Conservation (phyloP, 2,113 vertebrate species). For the Arenaria interpres region DNA sequence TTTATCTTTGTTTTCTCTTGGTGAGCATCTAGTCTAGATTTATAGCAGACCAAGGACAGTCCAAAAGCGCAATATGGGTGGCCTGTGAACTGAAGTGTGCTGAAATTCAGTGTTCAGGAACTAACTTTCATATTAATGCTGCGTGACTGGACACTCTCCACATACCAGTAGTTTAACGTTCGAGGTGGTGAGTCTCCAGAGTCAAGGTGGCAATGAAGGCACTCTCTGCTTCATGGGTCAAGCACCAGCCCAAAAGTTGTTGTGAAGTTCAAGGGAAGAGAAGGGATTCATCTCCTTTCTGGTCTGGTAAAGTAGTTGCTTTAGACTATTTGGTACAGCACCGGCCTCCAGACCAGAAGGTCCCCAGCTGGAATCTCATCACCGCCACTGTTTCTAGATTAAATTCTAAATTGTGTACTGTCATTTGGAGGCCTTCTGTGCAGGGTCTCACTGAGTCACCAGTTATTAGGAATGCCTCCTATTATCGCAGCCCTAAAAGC, state of each 20-base stretch:
- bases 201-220: background rate
- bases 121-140: background rate
- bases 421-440: constrained; percentile 83
- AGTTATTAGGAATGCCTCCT: constrained; percentile 80
- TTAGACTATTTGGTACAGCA: constrained; percentile 9
- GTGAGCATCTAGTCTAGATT: background rate
- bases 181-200: background rate
- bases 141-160: background rate
- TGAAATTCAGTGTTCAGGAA: constrained; percentile 13
- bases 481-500: constrained; percentile 80
- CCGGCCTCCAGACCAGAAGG: constrained; percentile 74
- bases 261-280: background rate
- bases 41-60: background rate
- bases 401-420: constrained; percentile 82
- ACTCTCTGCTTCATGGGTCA: background rate
- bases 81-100: background rate
- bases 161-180: background rate
- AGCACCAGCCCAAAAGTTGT: background rate
- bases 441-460: constrained; percentile 79
- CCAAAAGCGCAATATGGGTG: background rate
- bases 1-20: background rate
- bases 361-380: constrained; percentile 82
- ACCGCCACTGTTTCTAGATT: constrained; percentile 75
- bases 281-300: background rate
- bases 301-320: constrained; percentile 17